Evolutionary conservation across 2,888 invertebrate genomes (phyloP), one percentile per base, ranked within the genome.

Genomic region (Sarcophaga carnaria): DNA sequence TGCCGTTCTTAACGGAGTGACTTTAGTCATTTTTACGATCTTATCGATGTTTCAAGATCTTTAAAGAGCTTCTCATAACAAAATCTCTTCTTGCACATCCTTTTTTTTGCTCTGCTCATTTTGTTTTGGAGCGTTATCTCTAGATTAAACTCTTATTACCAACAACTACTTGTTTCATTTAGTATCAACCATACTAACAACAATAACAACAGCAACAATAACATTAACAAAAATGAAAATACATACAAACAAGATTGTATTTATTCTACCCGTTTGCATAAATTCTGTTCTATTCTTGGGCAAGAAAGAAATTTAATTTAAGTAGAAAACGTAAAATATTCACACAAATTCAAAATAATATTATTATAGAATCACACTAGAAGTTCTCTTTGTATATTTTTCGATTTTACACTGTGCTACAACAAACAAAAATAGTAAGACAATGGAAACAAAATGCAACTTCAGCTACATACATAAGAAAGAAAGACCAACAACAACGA

Each of bases 11-110:
- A 64, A 49, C 75, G 49, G 64, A 81, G 67, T 87, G 87, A 87
- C 83, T 87, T 87, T 84, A 87, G 86, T 81, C 86, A 83, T 83
- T 84, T 84, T 78, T 84, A 70, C 37, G 25, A 76, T 78, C 75
- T 81, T 87, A 84, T 84, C 87, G 47, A 25, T 76, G 22, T 80
- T 14, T 70, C 63, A 60, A 72, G 60, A 81, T 76, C 84, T 63
- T 82, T 84, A 59, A 25, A 54, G 47, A 79, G 72, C 76, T 87
- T 79, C 79, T 84, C 84, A 84, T 49, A 71, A 60, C 79, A 60
- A 79, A 64, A 67, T 76, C 77, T 86, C 20, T 25, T 62, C 80
- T 63, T 54, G 37, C 6, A 17, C 54, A 54, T 49, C 78, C 37
- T 60, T 3, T 64, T 54, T 47, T 22, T 22, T 22, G 22, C 70